A percentile compares a stretch with the other conserved stretches of the same genome.
Evolutionary conservation across 2,797 vertebrate species (phyloP).

Genomic region (Manis javanica): DNA sequence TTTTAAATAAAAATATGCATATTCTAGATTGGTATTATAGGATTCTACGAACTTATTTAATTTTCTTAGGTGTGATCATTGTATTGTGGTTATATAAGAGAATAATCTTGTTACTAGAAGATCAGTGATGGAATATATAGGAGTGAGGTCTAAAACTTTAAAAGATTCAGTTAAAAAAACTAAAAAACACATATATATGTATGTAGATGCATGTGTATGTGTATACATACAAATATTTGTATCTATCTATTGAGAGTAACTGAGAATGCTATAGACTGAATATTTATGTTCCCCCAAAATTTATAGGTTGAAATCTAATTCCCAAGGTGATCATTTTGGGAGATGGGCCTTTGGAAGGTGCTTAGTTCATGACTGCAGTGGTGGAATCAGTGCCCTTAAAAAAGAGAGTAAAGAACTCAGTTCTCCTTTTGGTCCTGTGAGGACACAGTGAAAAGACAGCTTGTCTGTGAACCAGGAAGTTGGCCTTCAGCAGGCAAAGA

Average conservation of each 20-base stretch:
- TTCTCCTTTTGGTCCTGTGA: background rate
- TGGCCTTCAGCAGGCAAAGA: background rate
- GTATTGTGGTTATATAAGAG: background rate
- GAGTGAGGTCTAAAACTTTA: slow-evolving; percentile 13
- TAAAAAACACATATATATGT: background rate
- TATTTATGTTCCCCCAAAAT: background rate
- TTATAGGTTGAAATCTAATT: background rate
- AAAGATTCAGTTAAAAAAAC: background rate
- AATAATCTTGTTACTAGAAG: background rate
- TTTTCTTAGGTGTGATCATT: slow-evolving; percentile 39
- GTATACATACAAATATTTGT: background rate
- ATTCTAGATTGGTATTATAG: background rate
- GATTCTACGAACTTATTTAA: background rate
- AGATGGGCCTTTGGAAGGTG: background rate
- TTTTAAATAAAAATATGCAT: slow-evolving; percentile 25
- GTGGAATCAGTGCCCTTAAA: background rate
- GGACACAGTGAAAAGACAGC: background rate
- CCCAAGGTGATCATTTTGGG: background rate
- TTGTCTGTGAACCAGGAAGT: background rate
- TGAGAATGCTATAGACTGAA: background rate
- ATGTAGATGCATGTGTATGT: background rate
- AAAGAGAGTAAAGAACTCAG: background rate
- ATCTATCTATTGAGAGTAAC: background rate
- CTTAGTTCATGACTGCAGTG: background rate
- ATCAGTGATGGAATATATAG: background rate